A percentile compares a stretch with the other conserved stretches of the same genome.
Evolutionary conservation across 2,888 invertebrate genomes (phyloP).

Genomic region (Trissoscelio sp.): DNA sequence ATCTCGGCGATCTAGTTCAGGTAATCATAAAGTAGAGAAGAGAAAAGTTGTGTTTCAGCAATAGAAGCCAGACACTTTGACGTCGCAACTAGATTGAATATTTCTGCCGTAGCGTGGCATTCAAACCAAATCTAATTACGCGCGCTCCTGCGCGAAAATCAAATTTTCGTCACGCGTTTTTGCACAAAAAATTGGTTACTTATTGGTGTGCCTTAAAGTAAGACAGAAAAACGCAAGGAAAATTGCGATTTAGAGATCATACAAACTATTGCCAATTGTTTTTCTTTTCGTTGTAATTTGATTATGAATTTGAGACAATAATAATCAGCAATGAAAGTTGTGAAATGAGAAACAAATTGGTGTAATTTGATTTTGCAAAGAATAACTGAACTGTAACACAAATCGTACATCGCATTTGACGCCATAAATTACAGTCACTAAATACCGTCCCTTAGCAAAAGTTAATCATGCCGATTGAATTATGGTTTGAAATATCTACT

Average conservation of each 20-base stretch:
- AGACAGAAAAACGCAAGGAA: too few species aligned
- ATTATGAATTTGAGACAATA: too few species aligned
- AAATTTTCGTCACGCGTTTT: constrained; percentile 12
- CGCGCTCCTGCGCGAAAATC: constrained; percentile 30
- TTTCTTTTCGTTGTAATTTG: too few species aligned
- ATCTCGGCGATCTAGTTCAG: constrained; percentile 92
- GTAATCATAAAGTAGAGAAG: constrained; percentile 82
- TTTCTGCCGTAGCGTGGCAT: constrained; percentile 27
- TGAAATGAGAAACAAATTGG: too few species aligned
- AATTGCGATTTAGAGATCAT: too few species aligned
- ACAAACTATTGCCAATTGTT: too few species aligned
- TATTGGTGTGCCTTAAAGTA: too few species aligned
- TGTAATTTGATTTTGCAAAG: too few species aligned
- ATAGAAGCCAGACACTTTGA: constrained; percentile 58
- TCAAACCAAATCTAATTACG: constrained; percentile 62
- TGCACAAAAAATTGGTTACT: background rate
- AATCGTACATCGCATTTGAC: constrained; percentile 12
- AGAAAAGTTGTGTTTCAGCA: constrained; percentile 57
- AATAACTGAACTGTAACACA: constrained; percentile 15
- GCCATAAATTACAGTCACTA: constrained; percentile 12
- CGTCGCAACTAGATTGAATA: constrained; percentile 51
- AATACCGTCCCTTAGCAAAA: constrained; percentile 11
- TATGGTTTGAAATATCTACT: too few species aligned
- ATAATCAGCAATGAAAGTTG: too few species aligned
- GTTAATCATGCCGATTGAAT: too few species aligned